Evolutionary conservation across 64 coral and sea anemone species (phyloP).

Genomic region (Hydrozoanthus tunicans): DNA sequence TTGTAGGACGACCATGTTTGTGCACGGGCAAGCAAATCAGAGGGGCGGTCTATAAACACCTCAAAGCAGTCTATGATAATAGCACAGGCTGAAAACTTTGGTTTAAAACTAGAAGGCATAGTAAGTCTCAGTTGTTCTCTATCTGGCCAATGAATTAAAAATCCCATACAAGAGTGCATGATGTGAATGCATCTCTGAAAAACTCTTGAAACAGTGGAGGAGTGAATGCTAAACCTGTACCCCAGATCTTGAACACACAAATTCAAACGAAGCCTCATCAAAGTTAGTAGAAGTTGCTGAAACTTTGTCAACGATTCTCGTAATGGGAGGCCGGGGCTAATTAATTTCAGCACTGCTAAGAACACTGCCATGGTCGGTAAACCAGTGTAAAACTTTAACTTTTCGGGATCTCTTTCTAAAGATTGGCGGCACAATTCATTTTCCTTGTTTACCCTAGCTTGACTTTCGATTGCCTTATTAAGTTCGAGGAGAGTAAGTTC

Average conservation of each 20-base stretch:
- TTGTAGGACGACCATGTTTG: constrained; percentile 9
- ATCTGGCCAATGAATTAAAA: constrained; percentile 56
- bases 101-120: constrained; percentile 47
- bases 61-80: constrained; percentile 10
- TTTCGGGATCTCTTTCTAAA: constrained; percentile 53
- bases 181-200: constrained; percentile 37
- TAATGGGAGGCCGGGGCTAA: constrained; percentile 43
- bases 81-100: constrained; percentile 64
- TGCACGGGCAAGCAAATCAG: not conserved
- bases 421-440: not conserved
- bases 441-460: constrained; percentile 20
- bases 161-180: constrained; percentile 46
- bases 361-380: constrained; percentile 55
- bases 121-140: constrained; percentile 67
- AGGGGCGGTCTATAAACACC: not conserved
- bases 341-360: constrained; percentile 53
- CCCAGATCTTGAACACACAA: constrained; percentile 41
- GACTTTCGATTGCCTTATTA: not conserved
- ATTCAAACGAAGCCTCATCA: constrained; percentile 43
- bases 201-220: constrained; percentile 54
- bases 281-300: constrained; percentile 29
- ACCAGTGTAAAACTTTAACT: constrained; percentile 56
- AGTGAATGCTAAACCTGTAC: constrained; percentile 47
- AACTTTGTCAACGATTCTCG: constrained; percentile 40
- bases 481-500: constrained; percentile 18